Conservation (phyloP, 1,140 invertebrate species). For the Magallana gigas region DNA sequence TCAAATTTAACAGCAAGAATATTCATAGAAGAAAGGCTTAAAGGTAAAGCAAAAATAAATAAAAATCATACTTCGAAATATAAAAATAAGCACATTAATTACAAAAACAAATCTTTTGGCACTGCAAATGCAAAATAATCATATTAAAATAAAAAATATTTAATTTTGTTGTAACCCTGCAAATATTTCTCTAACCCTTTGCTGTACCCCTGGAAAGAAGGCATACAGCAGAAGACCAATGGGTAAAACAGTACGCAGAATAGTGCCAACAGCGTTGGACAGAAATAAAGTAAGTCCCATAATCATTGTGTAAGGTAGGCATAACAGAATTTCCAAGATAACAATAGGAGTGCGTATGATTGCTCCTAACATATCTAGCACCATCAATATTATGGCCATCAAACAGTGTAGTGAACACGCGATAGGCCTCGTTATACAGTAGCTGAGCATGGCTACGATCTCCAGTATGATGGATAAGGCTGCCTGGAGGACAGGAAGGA, state of each 20-base stretch:
- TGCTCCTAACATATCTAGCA: conserved; percentile 44
- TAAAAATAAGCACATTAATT: too few relatives aligned
- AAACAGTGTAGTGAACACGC: conserved; percentile 40
- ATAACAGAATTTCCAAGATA: conserved; percentile 23
- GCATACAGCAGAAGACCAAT: conserved; percentile 35
- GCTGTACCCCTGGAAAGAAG: conserved; percentile 40
- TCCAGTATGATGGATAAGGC: conserved; percentile 45
- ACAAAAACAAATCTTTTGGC: not conserved
- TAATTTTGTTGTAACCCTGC: conserved; percentile 41
- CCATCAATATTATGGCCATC: conserved; percentile 41
- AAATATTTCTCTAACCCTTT: conserved; percentile 37
- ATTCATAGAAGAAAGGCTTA: too few relatives aligned
- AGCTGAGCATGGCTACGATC: conserved; percentile 35
- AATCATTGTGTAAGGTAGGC: not conserved
- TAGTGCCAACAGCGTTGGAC: conserved; percentile 7
- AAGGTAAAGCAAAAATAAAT: too few relatives aligned
- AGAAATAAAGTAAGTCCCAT: conserved; percentile 34
- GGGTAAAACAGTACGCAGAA: conserved; percentile 42
- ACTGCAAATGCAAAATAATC: not conserved
- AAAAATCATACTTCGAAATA: too few relatives aligned
- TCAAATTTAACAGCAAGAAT: too few relatives aligned
- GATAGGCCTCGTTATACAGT: conserved; percentile 44
- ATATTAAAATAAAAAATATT: not conserved
- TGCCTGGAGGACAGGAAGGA: conserved; percentile 48
- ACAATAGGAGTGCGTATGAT: conserved; percentile 10